Conservation (phyloP, 2,888 invertebrate species). For the Lithosia quadra region DNA sequence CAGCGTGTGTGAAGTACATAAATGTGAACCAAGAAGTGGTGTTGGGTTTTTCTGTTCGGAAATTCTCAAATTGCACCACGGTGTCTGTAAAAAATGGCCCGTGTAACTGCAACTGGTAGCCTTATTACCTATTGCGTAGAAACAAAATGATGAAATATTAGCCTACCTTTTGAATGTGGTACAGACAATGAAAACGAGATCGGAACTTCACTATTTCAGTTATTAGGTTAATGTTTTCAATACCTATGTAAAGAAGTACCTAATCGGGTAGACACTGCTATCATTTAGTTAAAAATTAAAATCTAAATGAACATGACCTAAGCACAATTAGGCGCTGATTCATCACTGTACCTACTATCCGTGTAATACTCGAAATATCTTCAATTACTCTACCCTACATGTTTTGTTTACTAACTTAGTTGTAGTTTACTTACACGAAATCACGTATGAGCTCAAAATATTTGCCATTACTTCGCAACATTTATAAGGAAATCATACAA, state of each 20-base stretch:
- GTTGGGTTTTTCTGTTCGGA: not conserved
- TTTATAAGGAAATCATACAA: slow-evolving; percentile 7
- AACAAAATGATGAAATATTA: not conserved
- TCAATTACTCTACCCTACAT: slow-evolving; percentile 14
- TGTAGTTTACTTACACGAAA: slow-evolving; percentile 35
- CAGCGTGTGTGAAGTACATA: not conserved
- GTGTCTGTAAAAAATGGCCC: not conserved
- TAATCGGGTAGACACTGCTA: not conserved
- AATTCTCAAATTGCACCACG: not conserved
- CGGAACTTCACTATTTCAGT: not conserved
- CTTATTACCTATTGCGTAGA: not conserved
- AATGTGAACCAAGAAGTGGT: not conserved
- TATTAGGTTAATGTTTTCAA: not conserved
- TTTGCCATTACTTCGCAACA: slow-evolving; percentile 30
- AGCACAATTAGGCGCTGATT: not conserved
- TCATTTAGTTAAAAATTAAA: not conserved
- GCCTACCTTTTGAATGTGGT: not conserved
- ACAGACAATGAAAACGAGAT: not conserved
- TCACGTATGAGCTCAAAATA: slow-evolving; percentile 44
- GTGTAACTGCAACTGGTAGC: not conserved
- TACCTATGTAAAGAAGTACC: too few species aligned
- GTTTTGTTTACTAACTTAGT: slow-evolving; percentile 22
- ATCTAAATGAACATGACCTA: not conserved
- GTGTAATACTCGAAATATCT: slow-evolving; percentile 12
- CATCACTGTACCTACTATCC: not conserved